Conservation (phyloP, 2,797 vertebrate species). For the Pangasius krempfi region DNA sequence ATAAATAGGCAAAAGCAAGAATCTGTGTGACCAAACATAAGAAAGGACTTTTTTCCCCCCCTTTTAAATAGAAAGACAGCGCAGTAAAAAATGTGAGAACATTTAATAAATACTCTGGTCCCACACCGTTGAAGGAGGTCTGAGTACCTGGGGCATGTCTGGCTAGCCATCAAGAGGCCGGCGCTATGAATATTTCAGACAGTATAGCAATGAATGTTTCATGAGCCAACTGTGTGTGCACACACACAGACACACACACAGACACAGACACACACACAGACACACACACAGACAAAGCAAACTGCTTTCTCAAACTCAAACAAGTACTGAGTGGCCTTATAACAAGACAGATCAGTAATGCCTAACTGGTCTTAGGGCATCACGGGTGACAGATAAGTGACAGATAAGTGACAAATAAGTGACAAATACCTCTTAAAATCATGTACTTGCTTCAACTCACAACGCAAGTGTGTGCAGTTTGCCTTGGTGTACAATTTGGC, state of each 20-base stretch:
- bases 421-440: not conserved
- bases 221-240: constrained; percentile 36
- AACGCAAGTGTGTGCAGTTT: not conserved
- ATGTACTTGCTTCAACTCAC: not conserved
- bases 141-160: constrained; percentile 43
- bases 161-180: constrained; percentile 43
- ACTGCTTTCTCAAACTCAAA: not conserved
- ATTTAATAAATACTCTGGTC: not conserved
- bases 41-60: too few relatives aligned
- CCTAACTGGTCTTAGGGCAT: not conserved
- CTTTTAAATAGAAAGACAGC: not conserved
- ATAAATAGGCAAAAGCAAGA: constrained; percentile 43
- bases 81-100: not conserved
- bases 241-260: constrained; percentile 1
- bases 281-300: not conserved
- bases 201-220: constrained; percentile 53
- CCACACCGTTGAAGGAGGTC: not conserved
- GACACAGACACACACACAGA: constrained; percentile 13
- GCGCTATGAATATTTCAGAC: constrained; percentile 56
- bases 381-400: too few relatives aligned
- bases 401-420: too few relatives aligned
- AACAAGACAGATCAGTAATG: not conserved
- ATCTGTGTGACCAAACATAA: not conserved
- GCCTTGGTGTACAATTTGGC: not conserved
- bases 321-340: not conserved